phyloP scores from a whole-genome alignment of 2,113 vertebrate species.

The Phrynocephalus versicolor region DNA sequence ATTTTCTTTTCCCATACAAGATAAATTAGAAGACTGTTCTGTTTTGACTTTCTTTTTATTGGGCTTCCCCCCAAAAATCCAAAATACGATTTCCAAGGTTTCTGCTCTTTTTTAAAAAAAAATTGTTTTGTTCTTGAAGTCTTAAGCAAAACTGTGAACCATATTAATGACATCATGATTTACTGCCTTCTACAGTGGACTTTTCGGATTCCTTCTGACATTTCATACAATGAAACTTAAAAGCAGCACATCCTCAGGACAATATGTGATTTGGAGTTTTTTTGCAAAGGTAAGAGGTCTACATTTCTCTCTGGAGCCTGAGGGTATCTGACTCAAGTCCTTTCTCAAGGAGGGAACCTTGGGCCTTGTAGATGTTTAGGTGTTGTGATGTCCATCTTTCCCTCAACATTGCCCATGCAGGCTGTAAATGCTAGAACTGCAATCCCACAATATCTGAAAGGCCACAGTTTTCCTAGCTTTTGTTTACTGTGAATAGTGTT shows the following conservation, averaged over 20 bases:
- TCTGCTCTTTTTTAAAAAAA: neutral
- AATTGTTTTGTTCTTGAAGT: constrained; percentile 13
- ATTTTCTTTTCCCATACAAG: neutral
- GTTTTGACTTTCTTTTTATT: neutral
- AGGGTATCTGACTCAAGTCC: neutral
- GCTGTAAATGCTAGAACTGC: too few relatives aligned
- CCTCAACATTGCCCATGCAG: neutral
- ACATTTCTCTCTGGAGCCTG: neutral
- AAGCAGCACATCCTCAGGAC: constrained; percentile 77
- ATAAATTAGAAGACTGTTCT: neutral
- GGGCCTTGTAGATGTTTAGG: neutral
- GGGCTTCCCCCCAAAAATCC: neutral
- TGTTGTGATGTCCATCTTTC: neutral
- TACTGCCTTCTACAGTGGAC: constrained; percentile 77
- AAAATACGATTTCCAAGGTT: neutral
- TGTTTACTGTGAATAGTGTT: neutral
- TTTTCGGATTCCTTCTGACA: constrained; percentile 89
- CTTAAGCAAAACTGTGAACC: constrained; percentile 34
- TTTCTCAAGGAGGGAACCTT: neutral
- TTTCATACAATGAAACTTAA: constrained; percentile 85
- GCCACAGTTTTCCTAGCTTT: too few relatives aligned
- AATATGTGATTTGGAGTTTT: constrained; percentile 85
- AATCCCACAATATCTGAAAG: neutral
- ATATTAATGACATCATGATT: constrained; percentile 52
- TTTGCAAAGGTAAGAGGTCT: constrained; percentile 87